Evolutionary conservation across 1,140 invertebrate genomes (phyloP).

Genomic region (Schlechtendalia chinensis): DNA sequence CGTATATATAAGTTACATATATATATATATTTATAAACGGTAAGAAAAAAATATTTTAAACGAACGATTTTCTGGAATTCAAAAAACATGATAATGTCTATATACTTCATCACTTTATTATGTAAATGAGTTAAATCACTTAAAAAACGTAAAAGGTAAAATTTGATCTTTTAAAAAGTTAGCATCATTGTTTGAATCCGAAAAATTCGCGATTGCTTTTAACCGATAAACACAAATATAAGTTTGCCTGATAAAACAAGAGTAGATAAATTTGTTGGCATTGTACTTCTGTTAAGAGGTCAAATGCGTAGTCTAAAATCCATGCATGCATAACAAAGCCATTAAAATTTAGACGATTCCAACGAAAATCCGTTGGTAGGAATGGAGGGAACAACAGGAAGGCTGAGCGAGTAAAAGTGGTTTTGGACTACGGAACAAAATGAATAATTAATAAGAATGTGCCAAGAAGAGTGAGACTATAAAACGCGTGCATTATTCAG

Average conservation of each 20-base stretch:
- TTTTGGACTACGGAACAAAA: conserved; percentile 38
- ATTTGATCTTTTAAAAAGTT: too few species aligned
- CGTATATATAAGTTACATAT: too few species aligned
- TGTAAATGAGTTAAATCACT: too few species aligned
- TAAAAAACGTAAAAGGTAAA: too few species aligned
- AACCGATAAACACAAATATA: not conserved
- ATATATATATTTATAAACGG: too few species aligned
- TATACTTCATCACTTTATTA: too few species aligned
- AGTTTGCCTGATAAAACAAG: not conserved
- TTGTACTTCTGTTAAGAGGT: conserved; percentile 13
- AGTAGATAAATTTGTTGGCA: conserved; percentile 1
- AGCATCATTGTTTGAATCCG: too few species aligned
- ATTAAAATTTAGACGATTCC: conserved; percentile 31
- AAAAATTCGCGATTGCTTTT: too few species aligned
- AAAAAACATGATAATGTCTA: too few species aligned
- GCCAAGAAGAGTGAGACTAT: conserved; percentile 48
- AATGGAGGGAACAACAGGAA: not conserved
- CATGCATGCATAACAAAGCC: conserved; percentile 32
- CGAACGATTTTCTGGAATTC: too few species aligned
- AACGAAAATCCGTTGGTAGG: conserved; percentile 18
- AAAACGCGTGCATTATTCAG: conserved; percentile 34
- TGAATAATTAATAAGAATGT: conserved; percentile 49
- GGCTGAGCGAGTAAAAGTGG: conserved; percentile 27
- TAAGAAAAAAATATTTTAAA: too few species aligned
- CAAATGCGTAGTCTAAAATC: conserved; percentile 34